Percentiles rank a stretch among this genome's conserved stretches.
These are phyloP conservation scores for Malurus melanocephalus DNA, from an alignment of 2,113 vertebrate species.

Conservation along the genomic window DNA sequence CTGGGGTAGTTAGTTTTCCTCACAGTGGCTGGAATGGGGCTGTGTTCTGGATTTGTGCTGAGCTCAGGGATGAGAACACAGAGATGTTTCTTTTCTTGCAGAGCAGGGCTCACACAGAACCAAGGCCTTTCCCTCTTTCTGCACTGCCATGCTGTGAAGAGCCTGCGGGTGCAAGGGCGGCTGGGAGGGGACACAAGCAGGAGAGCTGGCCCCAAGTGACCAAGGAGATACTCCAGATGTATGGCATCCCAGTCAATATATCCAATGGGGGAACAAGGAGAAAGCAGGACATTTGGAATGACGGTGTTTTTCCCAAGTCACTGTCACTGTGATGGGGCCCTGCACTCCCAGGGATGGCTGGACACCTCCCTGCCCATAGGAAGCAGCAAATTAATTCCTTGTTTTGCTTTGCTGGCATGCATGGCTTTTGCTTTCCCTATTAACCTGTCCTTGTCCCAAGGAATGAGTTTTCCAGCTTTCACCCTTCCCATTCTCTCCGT, in stretches of 20 bases:
- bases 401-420: rapidly evolving
- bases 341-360: background rate
- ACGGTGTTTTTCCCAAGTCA: background rate
- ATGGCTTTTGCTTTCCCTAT: background rate
- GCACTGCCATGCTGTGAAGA: rapidly evolving
- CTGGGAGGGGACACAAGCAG: too few relatives aligned
- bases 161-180: background rate
- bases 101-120: background rate
- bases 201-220: background rate
- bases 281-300: background rate
- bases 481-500: background rate
- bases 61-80: background rate
- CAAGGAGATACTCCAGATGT: background rate
- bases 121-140: background rate
- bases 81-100: background rate
- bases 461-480: background rate
- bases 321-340: background rate
- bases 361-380: background rate
- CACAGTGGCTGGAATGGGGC: background rate
- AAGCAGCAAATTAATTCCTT: background rate
- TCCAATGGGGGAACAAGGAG: background rate
- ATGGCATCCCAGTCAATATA: background rate
- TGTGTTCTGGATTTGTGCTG: background rate
- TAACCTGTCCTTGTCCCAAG: background rate
- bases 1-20: background rate